These are phyloP conservation scores for Bombus picipes DNA, from an alignment of 1,140 invertebrate species.

Conservation along the genomic window DNA sequence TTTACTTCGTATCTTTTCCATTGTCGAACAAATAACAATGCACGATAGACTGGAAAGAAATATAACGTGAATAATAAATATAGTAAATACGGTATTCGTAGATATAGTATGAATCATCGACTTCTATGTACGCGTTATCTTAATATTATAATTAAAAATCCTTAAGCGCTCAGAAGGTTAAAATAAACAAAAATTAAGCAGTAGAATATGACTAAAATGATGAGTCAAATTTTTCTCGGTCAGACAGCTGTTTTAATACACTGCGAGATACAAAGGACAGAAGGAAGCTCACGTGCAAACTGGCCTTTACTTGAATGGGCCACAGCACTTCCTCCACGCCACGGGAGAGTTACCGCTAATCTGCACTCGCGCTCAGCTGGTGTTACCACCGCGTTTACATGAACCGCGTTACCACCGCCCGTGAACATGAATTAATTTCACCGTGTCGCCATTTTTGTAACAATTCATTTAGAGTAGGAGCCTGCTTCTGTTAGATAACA, in stretches of 20 bases:
- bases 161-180: no score
- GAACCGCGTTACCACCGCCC: slow-evolving; percentile 50
- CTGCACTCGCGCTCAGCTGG: slow-evolving; percentile 65
- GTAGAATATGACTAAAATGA: no score
- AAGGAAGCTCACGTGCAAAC: slow-evolving; percentile 58
- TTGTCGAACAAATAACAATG: not conserved
- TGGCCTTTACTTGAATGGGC: slow-evolving; percentile 69
- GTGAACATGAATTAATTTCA: slow-evolving; percentile 35
- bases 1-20: not conserved
- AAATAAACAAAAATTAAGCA: no score
- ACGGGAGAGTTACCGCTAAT: slow-evolving; percentile 71
- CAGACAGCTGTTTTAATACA: no score
- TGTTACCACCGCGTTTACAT: slow-evolving; percentile 57
- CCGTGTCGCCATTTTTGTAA: not conserved
- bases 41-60: not conserved
- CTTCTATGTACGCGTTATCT: no score
- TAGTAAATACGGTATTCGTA: no score
- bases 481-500: not conserved
- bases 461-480: not conserved
- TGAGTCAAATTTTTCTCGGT: no score
- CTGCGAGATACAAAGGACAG: not conserved
- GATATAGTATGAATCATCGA: no score
- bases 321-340: slow-evolving; percentile 55
- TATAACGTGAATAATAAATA: not conserved
- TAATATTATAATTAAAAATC: no score